phyloP scores from a whole-genome alignment of 2,797 vertebrate species.

The Eurystomus glaucurus region DNA sequence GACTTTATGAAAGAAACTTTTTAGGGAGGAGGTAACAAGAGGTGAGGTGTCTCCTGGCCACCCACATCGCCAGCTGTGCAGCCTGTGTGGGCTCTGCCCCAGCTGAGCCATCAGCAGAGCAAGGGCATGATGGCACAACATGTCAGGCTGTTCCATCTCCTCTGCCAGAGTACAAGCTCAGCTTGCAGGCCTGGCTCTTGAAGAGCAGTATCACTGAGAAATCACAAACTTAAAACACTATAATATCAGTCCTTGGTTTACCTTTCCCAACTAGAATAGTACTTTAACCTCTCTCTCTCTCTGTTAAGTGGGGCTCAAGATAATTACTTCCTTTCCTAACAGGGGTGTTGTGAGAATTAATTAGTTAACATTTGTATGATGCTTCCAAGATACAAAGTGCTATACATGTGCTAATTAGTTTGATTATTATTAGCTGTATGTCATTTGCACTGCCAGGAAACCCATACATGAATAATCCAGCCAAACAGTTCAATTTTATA shows the following conservation, averaged over 20 bases:
- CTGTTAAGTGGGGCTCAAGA: background rate
- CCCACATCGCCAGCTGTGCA: rapidly evolving
- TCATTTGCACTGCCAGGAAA: conserved; percentile 60
- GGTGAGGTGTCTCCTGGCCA: background rate
- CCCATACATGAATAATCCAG: conserved; percentile 30
- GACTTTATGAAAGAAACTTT: background rate
- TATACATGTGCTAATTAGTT: conserved; percentile 63
- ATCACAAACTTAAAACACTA: background rate
- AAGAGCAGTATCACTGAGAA: background rate
- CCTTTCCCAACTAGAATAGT: background rate
- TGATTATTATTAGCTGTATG: conserved; percentile 65
- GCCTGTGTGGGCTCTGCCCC: rapidly evolving
- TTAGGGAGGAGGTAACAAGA: background rate
- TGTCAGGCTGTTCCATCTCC: background rate
- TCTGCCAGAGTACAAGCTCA: background rate
- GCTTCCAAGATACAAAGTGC: conserved; percentile 37
- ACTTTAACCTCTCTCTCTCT: background rate
- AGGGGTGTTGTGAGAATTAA: conserved; percentile 53
- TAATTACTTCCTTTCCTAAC: conserved; percentile 37
- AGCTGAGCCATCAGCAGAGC: rapidly evolving
- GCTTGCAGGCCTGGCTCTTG: background rate
- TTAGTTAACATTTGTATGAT: conserved; percentile 3
- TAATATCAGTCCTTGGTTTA: background rate
- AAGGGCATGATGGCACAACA: rapidly evolving
- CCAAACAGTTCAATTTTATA: background rate